Percentiles rank a stretch among this genome's conserved stretches.
These are phyloP conservation scores for Poecilia gillii DNA, from an alignment of 2,797 vertebrate species.

Conservation along the genomic window DNA sequence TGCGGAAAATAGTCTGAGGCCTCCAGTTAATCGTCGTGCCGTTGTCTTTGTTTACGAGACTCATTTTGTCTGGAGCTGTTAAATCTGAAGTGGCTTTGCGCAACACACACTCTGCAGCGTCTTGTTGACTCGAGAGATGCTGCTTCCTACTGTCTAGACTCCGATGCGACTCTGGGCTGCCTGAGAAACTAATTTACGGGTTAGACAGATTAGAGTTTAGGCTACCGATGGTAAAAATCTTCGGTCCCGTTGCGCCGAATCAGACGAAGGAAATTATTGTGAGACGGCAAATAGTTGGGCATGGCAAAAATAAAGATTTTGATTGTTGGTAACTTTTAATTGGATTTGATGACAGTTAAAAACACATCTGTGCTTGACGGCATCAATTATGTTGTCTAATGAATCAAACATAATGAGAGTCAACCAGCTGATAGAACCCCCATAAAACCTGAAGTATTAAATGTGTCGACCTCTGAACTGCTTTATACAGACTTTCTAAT, in stretches of 20 bases:
- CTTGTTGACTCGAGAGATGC: neutral
- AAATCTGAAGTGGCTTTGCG: neutral
- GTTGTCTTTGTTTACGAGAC: neutral
- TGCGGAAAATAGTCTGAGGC: constrained; percentile 1
- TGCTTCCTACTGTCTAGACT: neutral
- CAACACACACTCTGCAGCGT: neutral
- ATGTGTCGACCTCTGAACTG: neutral
- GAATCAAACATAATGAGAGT: neutral
- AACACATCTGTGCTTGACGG: neutral
- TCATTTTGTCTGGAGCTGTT: constrained; percentile 11
- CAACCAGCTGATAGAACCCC: neutral
- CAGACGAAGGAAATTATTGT: neutral
- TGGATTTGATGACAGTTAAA: neutral
- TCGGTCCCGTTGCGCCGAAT: neutral
- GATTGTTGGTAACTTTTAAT: neutral
- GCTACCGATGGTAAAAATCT: neutral
- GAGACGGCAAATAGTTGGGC: neutral
- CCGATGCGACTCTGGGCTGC: neutral
- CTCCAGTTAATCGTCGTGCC: neutral
- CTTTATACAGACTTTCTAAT: neutral
- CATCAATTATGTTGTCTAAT: neutral
- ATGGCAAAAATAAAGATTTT: neutral
- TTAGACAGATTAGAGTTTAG: neutral
- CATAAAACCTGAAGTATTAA: neutral
- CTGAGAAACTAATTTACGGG: neutral